Evolutionary conservation across 2,888 invertebrate genomes (phyloP).

Genomic region (Zaprionus obscuricornis): DNA sequence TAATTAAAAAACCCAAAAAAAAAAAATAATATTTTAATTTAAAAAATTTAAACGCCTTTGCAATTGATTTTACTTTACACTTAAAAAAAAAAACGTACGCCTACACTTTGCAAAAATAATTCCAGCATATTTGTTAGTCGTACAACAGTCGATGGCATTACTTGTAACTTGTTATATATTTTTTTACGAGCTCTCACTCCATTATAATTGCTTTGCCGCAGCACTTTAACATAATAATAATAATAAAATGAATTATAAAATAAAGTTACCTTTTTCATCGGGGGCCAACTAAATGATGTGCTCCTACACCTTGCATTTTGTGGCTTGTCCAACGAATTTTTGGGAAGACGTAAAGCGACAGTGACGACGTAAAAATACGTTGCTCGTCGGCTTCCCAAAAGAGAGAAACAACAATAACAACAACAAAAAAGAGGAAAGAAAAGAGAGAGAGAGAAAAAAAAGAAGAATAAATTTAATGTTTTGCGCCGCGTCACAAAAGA

Average conservation of each 20-base stretch:
- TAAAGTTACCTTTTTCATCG: slow-evolving; percentile 74
- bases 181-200: slow-evolving; percentile 53
- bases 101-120: no score
- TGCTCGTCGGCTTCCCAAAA: no score
- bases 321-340: no score
- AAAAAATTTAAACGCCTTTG: not conserved
- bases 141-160: not conserved
- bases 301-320: not conserved
- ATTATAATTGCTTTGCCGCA: slow-evolving; percentile 62
- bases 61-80: no score
- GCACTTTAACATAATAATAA: slow-evolving; percentile 74
- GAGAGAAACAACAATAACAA: not conserved
- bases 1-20: not conserved
- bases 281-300: slow-evolving; percentile 61
- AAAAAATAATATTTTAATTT: no score
- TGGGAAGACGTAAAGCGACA: no score
- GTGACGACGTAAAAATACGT: no score
- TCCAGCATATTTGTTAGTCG: slow-evolving; percentile 33
- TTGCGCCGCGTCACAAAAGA: slow-evolving; percentile 58
- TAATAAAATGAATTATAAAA: slow-evolving; percentile 78
- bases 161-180: slow-evolving; percentile 37
- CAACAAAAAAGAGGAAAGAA: not conserved
- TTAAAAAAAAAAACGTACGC: no score
- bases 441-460: not conserved
- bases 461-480: slow-evolving; percentile 59